Conservation (phyloP, 2,888 invertebrate genomes). For the Acleris sparsana region DNA sequence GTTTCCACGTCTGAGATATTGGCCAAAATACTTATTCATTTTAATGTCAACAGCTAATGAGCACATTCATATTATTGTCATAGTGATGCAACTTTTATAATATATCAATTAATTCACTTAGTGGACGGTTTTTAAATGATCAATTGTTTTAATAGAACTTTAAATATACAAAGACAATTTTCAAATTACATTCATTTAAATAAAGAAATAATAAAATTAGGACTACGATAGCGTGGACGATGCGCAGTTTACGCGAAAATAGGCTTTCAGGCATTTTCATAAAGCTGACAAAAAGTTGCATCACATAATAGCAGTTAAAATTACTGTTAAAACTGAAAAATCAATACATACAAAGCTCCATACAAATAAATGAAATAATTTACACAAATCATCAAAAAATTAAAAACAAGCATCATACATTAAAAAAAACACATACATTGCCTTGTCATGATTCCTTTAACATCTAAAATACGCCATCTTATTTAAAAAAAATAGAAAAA, state of each 20-base stretch:
- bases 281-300: conserved; percentile 3
- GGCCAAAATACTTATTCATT: conserved; percentile 6
- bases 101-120: neutral
- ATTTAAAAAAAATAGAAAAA: conserved; percentile 55
- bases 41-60: conserved; percentile 26
- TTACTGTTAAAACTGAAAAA: conserved; percentile 46
- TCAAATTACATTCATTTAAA: neutral
- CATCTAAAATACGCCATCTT: conserved; percentile 82
- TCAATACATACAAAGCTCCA: conserved; percentile 64
- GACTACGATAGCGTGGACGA: no score
- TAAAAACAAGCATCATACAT: conserved; percentile 35
- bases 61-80: conserved; percentile 26
- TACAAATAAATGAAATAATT: conserved; percentile 64
- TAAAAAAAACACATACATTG: conserved; percentile 64
- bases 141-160: neutral
- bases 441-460: conserved; percentile 80
- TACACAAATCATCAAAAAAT: conserved; percentile 63
- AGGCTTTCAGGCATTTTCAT: no score
- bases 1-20: conserved; percentile 5
- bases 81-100: conserved; percentile 12
- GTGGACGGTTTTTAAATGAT: neutral
- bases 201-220: neutral
- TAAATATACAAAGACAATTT: neutral
- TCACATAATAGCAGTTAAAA: conserved; percentile 52
- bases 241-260: no score